phyloP scores from a whole-genome alignment of 2,888 invertebrate species.

The Habroteleia sp. region DNA sequence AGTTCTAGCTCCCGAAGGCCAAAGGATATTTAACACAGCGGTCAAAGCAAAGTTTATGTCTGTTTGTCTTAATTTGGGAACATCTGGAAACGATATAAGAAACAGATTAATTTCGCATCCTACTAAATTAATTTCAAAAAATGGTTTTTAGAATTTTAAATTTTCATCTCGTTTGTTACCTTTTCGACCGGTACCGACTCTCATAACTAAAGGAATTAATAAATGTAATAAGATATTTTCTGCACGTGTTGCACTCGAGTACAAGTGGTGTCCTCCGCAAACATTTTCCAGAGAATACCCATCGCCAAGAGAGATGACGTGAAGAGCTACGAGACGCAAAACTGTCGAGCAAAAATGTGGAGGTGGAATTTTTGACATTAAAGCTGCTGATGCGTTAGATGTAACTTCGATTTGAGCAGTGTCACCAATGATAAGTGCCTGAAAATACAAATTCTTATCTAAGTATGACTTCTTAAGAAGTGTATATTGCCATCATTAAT shows the following conservation, averaged over 20 bases:
- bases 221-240: conserved; percentile 98
- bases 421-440: conserved; percentile 92
- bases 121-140: no score
- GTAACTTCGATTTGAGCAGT: conserved; percentile 88
- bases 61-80: conserved; percentile 92
- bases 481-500: no score
- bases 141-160: no score
- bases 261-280: conserved; percentile 94
- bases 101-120: no score
- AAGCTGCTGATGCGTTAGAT: conserved; percentile 89
- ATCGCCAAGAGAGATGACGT: conserved; percentile 96
- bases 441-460: conserved; percentile 43
- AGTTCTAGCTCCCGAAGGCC: conserved; percentile 88
- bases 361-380: conserved; percentile 96
- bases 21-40: conserved; percentile 93
- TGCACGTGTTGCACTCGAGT: conserved; percentile 94
- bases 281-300: conserved; percentile 96
- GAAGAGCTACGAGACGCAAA: conserved; percentile 95
- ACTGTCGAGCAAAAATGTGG: conserved; percentile 97
- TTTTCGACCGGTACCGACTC: conserved; percentile 97
- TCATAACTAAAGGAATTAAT: conserved; percentile 96
- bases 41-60: conserved; percentile 96
- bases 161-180: no score
- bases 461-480: no score
- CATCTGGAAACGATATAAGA: conserved; percentile 89